phyloP scores from a whole-genome alignment of 2,113 vertebrate genomes.

The Thamnophis sirtalis region DNA sequence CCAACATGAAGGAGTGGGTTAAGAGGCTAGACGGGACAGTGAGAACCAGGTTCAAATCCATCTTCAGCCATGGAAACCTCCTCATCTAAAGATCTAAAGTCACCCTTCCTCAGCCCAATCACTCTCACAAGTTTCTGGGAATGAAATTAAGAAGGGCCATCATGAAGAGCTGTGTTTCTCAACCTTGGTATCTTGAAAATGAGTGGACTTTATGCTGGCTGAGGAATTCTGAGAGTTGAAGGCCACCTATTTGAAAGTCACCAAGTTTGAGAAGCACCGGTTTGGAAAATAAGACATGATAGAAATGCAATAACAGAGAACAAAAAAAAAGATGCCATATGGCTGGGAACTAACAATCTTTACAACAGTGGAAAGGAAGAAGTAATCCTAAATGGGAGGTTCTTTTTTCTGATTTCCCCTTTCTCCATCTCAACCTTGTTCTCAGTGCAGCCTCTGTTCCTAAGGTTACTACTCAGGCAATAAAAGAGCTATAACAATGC shows the following conservation, averaged over 20 bases:
- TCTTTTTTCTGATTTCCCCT: background rate
- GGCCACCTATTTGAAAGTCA: background rate
- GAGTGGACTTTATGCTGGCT: background rate
- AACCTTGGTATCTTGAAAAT: background rate
- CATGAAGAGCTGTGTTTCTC: background rate
- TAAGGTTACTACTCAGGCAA: background rate
- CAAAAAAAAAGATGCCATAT: background rate
- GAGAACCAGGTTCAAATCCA: background rate
- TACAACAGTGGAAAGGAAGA: background rate
- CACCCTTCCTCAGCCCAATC: background rate
- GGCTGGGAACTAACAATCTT: background rate
- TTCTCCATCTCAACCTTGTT: background rate
- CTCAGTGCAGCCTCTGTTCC: background rate
- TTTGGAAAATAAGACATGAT: background rate
- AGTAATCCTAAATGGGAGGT: background rate
- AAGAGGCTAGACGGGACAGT: background rate
- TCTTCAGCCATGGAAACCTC: background rate
- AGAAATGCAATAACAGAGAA: background rate
- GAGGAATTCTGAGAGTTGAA: background rate
- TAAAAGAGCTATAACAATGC: conserved; percentile 12
- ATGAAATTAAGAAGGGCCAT: background rate
- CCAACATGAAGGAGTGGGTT: background rate
- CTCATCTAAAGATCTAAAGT: background rate
- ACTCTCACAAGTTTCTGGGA: background rate
- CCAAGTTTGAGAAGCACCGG: background rate